These are phyloP conservation scores for Helicorthomorpha holstii DNA, from an alignment of 1,140 invertebrate species.

Conservation along the genomic window DNA sequence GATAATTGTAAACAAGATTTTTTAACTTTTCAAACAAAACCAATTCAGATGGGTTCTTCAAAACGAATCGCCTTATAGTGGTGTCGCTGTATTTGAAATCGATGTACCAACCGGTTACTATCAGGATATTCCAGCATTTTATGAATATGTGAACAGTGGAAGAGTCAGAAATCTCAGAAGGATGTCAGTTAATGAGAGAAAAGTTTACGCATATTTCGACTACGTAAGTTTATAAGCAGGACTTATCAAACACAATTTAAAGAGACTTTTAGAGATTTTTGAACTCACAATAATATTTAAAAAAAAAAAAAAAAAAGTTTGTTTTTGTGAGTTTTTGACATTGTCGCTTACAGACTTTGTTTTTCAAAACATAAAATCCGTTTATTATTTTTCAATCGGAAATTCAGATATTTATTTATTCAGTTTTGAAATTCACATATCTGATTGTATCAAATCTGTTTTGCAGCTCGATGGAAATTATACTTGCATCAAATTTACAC, in stretches of 20 bases:
- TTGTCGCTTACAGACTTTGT: too few relatives aligned
- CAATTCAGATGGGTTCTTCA: constrained; percentile 15
- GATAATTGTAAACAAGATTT: not conserved
- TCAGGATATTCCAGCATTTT: constrained; percentile 28
- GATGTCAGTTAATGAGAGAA: constrained; percentile 11
- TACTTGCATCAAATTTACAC: constrained; percentile 30
- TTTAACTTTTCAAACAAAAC: not conserved
- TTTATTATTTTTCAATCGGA: too few relatives aligned
- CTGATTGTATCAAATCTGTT: too few relatives aligned
- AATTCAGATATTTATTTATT: too few relatives aligned
- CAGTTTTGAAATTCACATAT: too few relatives aligned
- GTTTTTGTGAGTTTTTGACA: too few relatives aligned
- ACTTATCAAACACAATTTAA: too few relatives aligned
- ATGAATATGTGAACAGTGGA: constrained; percentile 19
- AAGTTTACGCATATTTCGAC: constrained; percentile 15
- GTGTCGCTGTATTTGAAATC: constrained; percentile 29
- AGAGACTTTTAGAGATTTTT: too few relatives aligned
- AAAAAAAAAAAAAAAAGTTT: constrained; percentile 5
- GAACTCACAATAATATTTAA: not conserved
- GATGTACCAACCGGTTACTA: constrained; percentile 31
- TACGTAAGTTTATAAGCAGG: too few relatives aligned
- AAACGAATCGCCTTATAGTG: constrained; percentile 17
- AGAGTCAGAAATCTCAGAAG: constrained; percentile 14
- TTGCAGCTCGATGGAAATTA: constrained; percentile 26
- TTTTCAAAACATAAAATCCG: too few relatives aligned